Evolutionary conservation across 2,888 invertebrate species (phyloP).

Genomic region (Drosophila lacicola): DNA sequence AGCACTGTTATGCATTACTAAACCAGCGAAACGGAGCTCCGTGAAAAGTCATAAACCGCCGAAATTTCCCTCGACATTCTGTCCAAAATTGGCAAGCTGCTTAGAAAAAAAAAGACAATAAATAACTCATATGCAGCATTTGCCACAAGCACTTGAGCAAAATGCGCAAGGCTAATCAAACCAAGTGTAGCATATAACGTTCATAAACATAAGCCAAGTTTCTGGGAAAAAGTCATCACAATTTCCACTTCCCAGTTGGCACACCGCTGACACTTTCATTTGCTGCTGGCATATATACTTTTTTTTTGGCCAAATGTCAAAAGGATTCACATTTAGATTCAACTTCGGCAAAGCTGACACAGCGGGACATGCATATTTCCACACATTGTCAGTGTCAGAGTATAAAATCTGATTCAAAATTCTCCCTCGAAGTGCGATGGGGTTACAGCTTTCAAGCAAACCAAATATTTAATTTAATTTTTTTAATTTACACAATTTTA

Average conservation of each 20-base stretch:
- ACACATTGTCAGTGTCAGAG: constrained; percentile 20
- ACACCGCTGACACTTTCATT: constrained; percentile 5
- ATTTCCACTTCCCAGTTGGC: constrained; percentile 13
- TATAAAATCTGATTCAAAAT: not conserved
- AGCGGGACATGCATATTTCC: constrained; percentile 10
- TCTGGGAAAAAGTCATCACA: not conserved
- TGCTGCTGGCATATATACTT: not conserved
- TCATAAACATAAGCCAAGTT: constrained; percentile 37
- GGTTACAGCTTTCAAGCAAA: not conserved
- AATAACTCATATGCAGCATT: constrained; percentile 70
- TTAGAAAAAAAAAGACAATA: constrained; percentile 27
- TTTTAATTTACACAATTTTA: no score
- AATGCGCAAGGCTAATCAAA: constrained; percentile 50
- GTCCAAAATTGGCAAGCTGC: not conserved
- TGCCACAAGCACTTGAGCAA: constrained; percentile 44
- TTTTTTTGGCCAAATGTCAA: constrained; percentile 3
- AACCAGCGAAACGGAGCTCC: not conserved
- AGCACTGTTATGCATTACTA: not conserved
- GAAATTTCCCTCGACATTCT: not conserved
- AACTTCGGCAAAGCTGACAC: constrained; percentile 18
- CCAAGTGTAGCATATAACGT: constrained; percentile 61
- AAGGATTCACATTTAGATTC: constrained; percentile 1
- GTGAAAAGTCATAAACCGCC: not conserved
- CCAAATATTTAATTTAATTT: not conserved
- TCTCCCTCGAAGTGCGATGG: not conserved